phyloP scores from a whole-genome alignment of 2,797 vertebrate species.

The Sebastes trivittatus region DNA sequence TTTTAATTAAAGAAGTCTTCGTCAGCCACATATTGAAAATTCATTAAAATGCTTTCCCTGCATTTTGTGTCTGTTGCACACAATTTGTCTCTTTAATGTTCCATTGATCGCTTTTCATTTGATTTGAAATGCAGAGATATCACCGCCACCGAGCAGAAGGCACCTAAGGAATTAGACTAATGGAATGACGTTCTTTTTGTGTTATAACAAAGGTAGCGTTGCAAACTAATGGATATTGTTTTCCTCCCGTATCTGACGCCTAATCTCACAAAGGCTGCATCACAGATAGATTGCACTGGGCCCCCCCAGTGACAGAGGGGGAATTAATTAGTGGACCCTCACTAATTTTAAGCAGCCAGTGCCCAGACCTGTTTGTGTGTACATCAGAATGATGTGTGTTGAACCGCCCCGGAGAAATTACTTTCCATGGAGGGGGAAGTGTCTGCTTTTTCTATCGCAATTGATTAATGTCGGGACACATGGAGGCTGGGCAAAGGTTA shows the following conservation, averaged over 20 bases:
- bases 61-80: slow-evolving; percentile 63
- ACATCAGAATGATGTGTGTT: slow-evolving; percentile 62
- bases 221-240: slow-evolving; percentile 82
- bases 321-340: slow-evolving; percentile 81
- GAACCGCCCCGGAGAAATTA: slow-evolving; percentile 73
- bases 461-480: slow-evolving; percentile 80
- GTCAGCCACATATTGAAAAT: slow-evolving; percentile 65
- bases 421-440: slow-evolving; percentile 55
- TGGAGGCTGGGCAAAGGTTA: slow-evolving; percentile 74
- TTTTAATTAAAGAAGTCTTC: slow-evolving; percentile 72
- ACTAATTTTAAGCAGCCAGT: slow-evolving; percentile 77
- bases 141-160: slow-evolving; percentile 51
- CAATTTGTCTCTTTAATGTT: slow-evolving; percentile 75
- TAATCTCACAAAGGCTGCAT: slow-evolving; percentile 77
- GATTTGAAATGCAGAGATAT: slow-evolving; percentile 77
- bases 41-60: slow-evolving; percentile 70
- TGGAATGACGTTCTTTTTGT: slow-evolving; percentile 58
- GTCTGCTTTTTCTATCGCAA: slow-evolving; percentile 62
- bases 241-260: slow-evolving; percentile 73
- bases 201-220: slow-evolving; percentile 71
- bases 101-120: slow-evolving; percentile 79
- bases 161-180: slow-evolving; percentile 80
- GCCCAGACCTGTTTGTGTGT: slow-evolving; percentile 70
- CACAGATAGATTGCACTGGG: slow-evolving; percentile 73
- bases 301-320: slow-evolving; percentile 70